phyloP scores from a whole-genome alignment of 2,113 vertebrate genomes.

The Pyxicephalus adspersus region DNA sequence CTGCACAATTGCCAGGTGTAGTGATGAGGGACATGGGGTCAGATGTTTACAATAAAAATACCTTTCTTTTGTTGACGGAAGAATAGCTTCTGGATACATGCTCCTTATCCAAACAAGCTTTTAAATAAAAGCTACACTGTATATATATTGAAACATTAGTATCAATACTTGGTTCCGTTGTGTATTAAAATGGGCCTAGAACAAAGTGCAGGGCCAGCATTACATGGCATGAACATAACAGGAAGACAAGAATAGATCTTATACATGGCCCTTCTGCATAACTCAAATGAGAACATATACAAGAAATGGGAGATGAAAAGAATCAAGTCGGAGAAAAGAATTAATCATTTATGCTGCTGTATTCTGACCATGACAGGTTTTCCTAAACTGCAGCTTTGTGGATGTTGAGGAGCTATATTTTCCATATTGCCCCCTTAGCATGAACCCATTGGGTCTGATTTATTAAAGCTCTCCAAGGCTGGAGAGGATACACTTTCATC shows the following conservation, averaged over 20 bases:
- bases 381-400: no score
- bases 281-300: background rate
- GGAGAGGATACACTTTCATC: no score
- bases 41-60: conserved; percentile 48
- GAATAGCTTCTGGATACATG: conserved; percentile 41
- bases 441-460: no score
- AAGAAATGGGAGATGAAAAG: background rate
- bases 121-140: conserved; percentile 49
- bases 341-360: background rate
- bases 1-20: conserved; percentile 47
- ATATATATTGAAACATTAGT: conserved; percentile 25
- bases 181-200: conserved; percentile 7
- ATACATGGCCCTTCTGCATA: no score
- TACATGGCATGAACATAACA: background rate
- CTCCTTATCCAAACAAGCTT: conserved; percentile 43
- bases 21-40: conserved; percentile 27
- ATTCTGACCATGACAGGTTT: no score
- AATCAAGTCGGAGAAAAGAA: background rate
- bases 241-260: background rate
- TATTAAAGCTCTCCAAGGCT: no score
- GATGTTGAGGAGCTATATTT: no score
- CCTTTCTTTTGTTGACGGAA: conserved; percentile 37
- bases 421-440: no score
- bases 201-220: conserved; percentile 11
- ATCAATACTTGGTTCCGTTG: background rate